These are phyloP conservation scores for Thelaira solivaga DNA, from an alignment of 2,888 invertebrate genomes.

Conservation along the genomic window DNA sequence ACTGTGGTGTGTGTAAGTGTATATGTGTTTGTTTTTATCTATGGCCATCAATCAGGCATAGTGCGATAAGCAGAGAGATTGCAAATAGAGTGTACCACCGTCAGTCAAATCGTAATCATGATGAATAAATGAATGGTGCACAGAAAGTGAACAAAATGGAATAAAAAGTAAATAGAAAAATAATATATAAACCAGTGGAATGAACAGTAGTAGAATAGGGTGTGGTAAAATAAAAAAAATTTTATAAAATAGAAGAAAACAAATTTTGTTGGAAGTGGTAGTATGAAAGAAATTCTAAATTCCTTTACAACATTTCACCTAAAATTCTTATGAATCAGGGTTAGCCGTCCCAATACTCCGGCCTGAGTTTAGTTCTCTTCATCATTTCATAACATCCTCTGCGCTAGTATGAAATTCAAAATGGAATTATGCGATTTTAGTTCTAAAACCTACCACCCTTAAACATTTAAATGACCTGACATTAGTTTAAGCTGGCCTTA, in stretches of 20 bases:
- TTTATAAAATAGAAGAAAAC: not conserved
- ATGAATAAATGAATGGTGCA: conserved; percentile 54
- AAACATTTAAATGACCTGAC: conserved; percentile 42
- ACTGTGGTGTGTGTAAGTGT: conserved; percentile 32
- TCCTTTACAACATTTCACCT: no score
- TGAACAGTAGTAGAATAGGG: no score
- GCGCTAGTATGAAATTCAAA: no score
- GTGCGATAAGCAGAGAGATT: conserved; percentile 77
- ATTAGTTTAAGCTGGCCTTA: conserved; percentile 27
- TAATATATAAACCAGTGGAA: no score
- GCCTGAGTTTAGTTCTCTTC: no score
- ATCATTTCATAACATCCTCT: no score
- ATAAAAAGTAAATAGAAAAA: not conserved
- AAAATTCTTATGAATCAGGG: no score
- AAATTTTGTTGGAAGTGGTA: not conserved
- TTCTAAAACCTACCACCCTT: no score
- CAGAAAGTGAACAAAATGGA: conserved; percentile 25
- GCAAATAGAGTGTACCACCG: conserved; percentile 70
- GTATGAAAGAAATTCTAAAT: no score
- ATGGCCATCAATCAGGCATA: conserved; percentile 77
- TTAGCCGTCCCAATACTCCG: no score
- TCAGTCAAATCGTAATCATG: conserved; percentile 62
- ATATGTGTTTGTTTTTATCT: conserved; percentile 70
- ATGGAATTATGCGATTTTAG: no score
- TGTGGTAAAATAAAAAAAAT: conserved; percentile 36